Conservation (phyloP, 2,888 invertebrate species). For the Alitta virens region DNA sequence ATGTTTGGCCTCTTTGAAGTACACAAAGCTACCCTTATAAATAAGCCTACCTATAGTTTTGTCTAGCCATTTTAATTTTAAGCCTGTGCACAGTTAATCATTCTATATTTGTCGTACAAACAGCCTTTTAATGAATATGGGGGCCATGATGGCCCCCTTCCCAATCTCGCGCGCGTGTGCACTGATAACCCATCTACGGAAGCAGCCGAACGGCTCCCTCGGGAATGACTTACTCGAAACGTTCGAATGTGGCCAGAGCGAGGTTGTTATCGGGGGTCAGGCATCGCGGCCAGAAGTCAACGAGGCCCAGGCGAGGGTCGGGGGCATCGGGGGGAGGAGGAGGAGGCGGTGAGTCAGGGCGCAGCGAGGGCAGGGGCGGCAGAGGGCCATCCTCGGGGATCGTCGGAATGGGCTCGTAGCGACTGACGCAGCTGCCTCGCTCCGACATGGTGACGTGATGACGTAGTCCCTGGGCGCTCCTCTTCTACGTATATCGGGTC, state of each 20-base stretch:
- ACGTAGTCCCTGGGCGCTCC: not conserved
- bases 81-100: no score
- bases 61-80: no score
- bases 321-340: not conserved
- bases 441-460: constrained; percentile 18
- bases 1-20: no score
- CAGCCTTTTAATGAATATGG: no score
- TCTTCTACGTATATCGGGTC: not conserved
- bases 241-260: constrained; percentile 18
- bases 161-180: no score
- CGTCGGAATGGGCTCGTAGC: constrained; percentile 12
- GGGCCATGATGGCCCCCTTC: no score
- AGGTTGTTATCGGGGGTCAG: constrained; percentile 20
- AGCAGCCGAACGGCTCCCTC: no score
- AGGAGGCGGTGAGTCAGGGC: not conserved
- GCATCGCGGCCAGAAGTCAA: constrained; percentile 27
- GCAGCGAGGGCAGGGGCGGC: no score
- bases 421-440: constrained; percentile 11
- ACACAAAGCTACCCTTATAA: no score
- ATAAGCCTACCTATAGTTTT: no score
- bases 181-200: no score
- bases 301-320: constrained; percentile 10
- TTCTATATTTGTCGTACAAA: no score
- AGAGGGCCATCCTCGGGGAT: constrained; percentile 6
- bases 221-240: constrained; percentile 28